Conservation (phyloP, 1,140 invertebrate genomes). For the Pogonognathellus flavescens region DNA sequence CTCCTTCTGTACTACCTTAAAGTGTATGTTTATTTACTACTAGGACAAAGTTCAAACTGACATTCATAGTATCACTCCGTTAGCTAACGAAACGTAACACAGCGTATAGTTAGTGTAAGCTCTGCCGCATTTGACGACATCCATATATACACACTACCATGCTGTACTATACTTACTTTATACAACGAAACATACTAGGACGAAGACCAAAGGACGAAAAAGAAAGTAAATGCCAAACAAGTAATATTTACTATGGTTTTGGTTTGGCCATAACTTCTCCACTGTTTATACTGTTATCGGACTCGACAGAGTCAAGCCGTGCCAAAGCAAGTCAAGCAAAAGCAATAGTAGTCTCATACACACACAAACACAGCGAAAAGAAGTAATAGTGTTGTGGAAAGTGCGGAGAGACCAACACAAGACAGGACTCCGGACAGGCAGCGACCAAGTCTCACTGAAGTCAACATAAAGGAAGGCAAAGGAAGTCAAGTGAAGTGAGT, state of each 20-base stretch:
- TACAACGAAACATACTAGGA: no score
- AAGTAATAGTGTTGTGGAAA: not conserved
- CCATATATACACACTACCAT: no score
- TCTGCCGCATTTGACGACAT: no score
- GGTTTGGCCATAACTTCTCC: slow-evolving; percentile 30
- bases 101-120: not conserved
- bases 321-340: not conserved
- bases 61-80: no score
- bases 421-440: not conserved
- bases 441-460: not conserved
- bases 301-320: not conserved
- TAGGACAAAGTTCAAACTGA: no score
- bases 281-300: slow-evolving; percentile 25
- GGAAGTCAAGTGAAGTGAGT: slow-evolving; percentile 37
- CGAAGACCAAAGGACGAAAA: not conserved
- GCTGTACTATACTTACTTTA: no score
- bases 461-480: not conserved
- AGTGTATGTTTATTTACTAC: no score
- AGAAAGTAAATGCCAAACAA: slow-evolving; percentile 10
- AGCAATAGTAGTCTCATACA: no score
- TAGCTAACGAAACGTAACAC: not conserved
- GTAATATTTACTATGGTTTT: slow-evolving; percentile 39
- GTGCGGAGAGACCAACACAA: not conserved
- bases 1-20: no score
- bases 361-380: not conserved